Evolutionary conservation across 2,113 vertebrate genomes (phyloP).

Genomic region (Cololabis saira): DNA sequence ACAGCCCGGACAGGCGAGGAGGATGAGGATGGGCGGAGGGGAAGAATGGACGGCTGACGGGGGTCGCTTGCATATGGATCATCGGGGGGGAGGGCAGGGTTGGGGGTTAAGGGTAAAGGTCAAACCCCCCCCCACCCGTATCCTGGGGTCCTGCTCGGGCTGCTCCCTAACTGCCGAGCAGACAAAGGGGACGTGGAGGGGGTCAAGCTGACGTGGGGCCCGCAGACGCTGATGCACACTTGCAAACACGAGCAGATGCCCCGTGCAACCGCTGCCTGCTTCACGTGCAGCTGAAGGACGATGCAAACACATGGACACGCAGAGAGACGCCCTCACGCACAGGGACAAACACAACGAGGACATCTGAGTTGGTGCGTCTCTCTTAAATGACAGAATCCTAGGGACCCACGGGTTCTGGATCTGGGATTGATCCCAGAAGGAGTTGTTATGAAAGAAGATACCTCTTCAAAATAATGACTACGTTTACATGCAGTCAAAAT

Average conservation of each 20-base stretch:
- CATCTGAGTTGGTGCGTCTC: too few relatives aligned
- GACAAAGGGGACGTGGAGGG: constrained; percentile 75
- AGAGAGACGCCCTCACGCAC: constrained; percentile 24
- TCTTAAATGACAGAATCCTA: too few relatives aligned
- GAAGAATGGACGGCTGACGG: constrained; percentile 70
- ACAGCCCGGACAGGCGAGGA: constrained; percentile 68
- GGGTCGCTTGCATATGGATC: constrained; percentile 79
- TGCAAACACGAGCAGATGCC: constrained; percentile 56
- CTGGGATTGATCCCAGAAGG: too few relatives aligned
- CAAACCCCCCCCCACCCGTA: constrained; percentile 67
- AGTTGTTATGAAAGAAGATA: too few relatives aligned
- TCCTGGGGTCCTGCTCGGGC: constrained; percentile 40
- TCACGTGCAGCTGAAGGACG: constrained; percentile 55
- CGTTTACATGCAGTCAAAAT: too few relatives aligned
- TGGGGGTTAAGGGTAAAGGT: constrained; percentile 69
- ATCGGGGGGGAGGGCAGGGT: constrained; percentile 53
- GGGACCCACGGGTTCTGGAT: too few relatives aligned
- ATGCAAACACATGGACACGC: constrained; percentile 17
- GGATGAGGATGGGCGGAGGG: constrained; percentile 72
- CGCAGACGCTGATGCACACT: constrained; percentile 46
- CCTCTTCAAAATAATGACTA: too few relatives aligned
- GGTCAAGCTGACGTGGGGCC: constrained; percentile 53
- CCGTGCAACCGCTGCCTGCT: constrained; percentile 56
- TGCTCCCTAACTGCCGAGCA: constrained; percentile 73
- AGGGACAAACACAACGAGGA: constrained; percentile 28